Base-by-base conservation (phyloP, 2,797 vertebrate species). In the Phoxinus dragarum region DNA sequence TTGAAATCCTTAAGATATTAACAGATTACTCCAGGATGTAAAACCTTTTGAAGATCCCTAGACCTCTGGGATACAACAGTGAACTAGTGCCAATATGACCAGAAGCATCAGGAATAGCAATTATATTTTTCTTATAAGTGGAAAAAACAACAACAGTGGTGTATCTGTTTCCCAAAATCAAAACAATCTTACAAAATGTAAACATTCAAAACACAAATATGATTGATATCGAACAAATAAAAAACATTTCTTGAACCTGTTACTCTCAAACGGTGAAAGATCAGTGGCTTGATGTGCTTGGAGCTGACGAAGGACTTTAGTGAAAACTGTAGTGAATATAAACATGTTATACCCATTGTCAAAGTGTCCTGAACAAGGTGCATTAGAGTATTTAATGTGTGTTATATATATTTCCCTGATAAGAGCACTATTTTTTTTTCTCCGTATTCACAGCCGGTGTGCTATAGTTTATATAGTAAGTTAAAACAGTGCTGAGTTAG, bases 391-490 rank as follows among this genome's bases (percentile, higher is more conserved):
- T 23, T 87, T 21, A 67, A 59, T 74, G 44, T 49, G 44, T 42
- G 77, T 81, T 14, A 16, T 49, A 49, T 6, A 40, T 23, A 73
- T 49, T 82, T 86, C 82, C 86, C 86, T 87, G 86, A 87, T 87
- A 81, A 69, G 14, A 80, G 69, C 72, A 56, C 61, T 59, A 80
- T 16, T 49, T 44, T 75, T 79, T 84, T 79, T 34, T 72, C 67
- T 73, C 52, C 56, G 47, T 52, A 64, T 87, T 87, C 86, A 85
- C 80, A 89, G 80, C 83, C 81, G 64, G 36, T 81, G 85, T 71
- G 68, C 66, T 85, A 81, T 86, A 81, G 16, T 47, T 80, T 81
- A 81, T 23, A 54, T 31, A 81, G 66, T 52, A 71, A 38, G 44
- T 69, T 87, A 84, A 77, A 61, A 66, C 64, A 86, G 77, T 80